Evolutionary conservation across 2,888 invertebrate genomes (phyloP).

Genomic region (Strigamia transsilvanica): DNA sequence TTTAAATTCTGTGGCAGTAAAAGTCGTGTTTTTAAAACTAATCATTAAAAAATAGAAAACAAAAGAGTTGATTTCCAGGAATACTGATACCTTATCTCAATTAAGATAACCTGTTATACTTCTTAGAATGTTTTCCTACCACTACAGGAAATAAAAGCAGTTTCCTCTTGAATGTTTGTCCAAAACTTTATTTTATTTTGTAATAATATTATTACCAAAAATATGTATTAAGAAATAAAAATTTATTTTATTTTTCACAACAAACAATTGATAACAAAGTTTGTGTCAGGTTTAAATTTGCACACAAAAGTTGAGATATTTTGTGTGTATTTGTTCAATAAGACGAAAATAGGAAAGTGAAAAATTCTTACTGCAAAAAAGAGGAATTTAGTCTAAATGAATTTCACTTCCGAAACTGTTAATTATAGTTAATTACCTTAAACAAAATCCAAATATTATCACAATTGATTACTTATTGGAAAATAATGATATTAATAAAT

Average conservation of each 20-base stretch:
- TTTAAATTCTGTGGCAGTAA: not conserved
- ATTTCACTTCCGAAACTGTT: constrained; percentile 19
- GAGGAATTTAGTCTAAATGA: not conserved
- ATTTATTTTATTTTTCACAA: constrained; percentile 26
- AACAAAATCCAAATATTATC: constrained; percentile 29
- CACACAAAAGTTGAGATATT: not conserved
- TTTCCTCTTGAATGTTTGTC: not conserved
- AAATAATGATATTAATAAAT: constrained; percentile 33
- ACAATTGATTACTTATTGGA: constrained; percentile 26
- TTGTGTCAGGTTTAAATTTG: not conserved
- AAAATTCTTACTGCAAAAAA: not conserved
- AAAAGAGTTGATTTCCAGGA: not conserved
- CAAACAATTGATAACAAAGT: constrained; percentile 13
- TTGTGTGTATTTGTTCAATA: not conserved
- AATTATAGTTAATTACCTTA: not conserved
- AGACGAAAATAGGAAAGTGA: not conserved
- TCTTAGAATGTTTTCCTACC: not conserved
- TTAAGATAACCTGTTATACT: not conserved
- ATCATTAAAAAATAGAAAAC: not conserved
- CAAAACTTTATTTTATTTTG: not conserved
- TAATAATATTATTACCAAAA: not conserved
- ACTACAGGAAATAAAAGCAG: not conserved
- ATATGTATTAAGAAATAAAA: not conserved
- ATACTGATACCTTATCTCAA: not conserved
- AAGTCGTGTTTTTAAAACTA: not conserved